Evolutionary conservation across 2,797 vertebrate genomes (phyloP), one percentile per base, ranked within the genome.

Genomic region (Platalea minor): DNA sequence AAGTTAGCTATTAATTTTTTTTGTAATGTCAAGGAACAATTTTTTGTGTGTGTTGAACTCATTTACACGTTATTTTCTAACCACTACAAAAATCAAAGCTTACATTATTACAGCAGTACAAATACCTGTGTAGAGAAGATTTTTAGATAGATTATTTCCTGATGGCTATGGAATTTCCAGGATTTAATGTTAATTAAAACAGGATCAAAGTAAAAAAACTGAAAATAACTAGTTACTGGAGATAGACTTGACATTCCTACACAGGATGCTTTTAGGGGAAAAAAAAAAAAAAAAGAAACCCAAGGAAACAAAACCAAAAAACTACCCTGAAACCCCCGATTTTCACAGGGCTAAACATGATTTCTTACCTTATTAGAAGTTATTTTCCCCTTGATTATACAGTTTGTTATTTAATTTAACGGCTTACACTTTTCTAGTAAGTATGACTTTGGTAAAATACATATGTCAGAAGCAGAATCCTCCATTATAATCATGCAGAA

Each of bases 301-400:
- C 39, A 75, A 48, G 11, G 41, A 69, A 64, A 48, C 11, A 85
- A 48, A 20, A 6, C 2, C 5, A 53, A 64, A 39, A 61, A 37
- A 2, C 28, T 79, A 19, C n/a, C 37, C 70, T 39, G 29, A 74
- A 76, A 39, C 5, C 43, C 35, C 56, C 35, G 37, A 61, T 83
- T 87, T 84, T 72, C 69, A 80, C 48, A 78, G 21, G 6, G 54
- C 82, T 68, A 50, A 77, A 88, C 33, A 50, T 1, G 6, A 57
- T 54, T 83, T 93, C 91, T 95, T 95, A 88, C 82, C 95, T 92
- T 74, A 60, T 63, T 53, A 51, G 33, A 92, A 69, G 87, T 57
- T 59, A 89, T 48, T 80, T 85, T 43, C 57, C n/a, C 73, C 67
- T 80, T 60, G 43, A 88, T 57, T 72, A 63, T 6, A 87, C 8